Evolutionary conservation across 1,140 invertebrate genomes (phyloP), one percentile per base, ranked within the genome.

Genomic region (Ips nitidus): DNA sequence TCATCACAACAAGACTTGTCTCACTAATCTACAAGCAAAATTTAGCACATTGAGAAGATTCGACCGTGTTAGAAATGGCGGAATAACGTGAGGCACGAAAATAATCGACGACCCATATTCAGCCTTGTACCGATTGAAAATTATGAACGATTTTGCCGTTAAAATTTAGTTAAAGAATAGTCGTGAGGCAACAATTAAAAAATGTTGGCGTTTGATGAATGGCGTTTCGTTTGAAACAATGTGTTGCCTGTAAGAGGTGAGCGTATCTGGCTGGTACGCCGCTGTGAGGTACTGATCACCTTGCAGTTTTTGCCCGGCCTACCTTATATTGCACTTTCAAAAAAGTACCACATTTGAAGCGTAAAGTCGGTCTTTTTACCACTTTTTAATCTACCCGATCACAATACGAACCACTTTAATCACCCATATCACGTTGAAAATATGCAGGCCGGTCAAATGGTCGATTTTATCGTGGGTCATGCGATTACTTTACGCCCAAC

Each of bases 221-320:
- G 65, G 65, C 65, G 60, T 67, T 67, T 67, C 65, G 56, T 60
- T 67, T 52, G 56, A 67, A 67, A 67, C 65, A 67, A 67, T 67
- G 65, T 53, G 56, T 67, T 67, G 7, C 56, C 37, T 60, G 65
- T 59, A 59, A 58, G 65, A 67, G 57, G 57, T 52, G 65, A 67
- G 57, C 64, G 64, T 66, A 55, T 64, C 62, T 64, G 53, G 57
- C 52, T 55, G 53, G 52, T 66, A 22, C 45, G 61, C 61, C 61
- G 45, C 61, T 63, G 61, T 36, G 50, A 63, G 61, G 47, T 2
- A 40, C 6, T 50, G 6, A 63, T 61, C 43, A 50, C 50, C 22
- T 22, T 22, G 7, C n/a, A 66, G 53, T 66, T 22, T 66, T 47
- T 40, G 64, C 64, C 56, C 5, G 3, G 36, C 22, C 64, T 6